Evolutionary conservation across 2,888 invertebrate genomes (phyloP).

Genomic region (Lycia hirtaria): DNA sequence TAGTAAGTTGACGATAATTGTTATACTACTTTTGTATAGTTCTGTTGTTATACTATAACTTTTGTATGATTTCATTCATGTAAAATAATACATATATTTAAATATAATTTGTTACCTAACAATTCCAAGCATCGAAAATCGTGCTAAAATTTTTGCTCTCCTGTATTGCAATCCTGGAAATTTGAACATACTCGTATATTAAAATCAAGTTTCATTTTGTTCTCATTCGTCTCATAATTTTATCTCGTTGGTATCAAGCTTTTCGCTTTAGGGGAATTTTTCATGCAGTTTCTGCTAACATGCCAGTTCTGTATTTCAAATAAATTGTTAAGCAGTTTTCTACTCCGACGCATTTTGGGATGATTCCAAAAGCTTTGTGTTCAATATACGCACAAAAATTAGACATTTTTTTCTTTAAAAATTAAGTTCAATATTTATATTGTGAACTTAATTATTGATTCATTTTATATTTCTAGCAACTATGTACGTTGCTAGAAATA

Average conservation of each 20-base stretch:
- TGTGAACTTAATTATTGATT: too few species aligned
- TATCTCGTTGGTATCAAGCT: slow-evolving; percentile 63
- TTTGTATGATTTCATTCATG: neutral
- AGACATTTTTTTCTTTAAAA: neutral
- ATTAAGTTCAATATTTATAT: too few species aligned
- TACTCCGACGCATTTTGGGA: slow-evolving; percentile 61
- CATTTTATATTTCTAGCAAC: too few species aligned
- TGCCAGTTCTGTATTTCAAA: slow-evolving; percentile 14
- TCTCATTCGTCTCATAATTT: slow-evolving; percentile 80
- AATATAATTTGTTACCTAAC: slow-evolving; percentile 54
- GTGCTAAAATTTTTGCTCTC: slow-evolving; percentile 65
- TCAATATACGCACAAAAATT: neutral
- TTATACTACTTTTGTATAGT: too few species aligned
- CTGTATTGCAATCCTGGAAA: slow-evolving; percentile 43
- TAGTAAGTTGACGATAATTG: too few species aligned
- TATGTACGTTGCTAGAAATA: too few species aligned
- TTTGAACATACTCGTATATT: slow-evolving; percentile 43
- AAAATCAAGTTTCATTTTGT: slow-evolving; percentile 60
- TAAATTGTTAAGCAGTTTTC: slow-evolving; percentile 27
- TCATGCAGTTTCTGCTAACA: slow-evolving; percentile 22
- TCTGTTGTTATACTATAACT: too few species aligned
- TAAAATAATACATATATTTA: neutral
- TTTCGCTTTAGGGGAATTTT: slow-evolving; percentile 56
- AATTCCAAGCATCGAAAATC: slow-evolving; percentile 64
- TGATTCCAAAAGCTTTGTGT: slow-evolving; percentile 47